phyloP scores from a whole-genome alignment of 2,797 vertebrate genomes.

The Agapornis canus region DNA sequence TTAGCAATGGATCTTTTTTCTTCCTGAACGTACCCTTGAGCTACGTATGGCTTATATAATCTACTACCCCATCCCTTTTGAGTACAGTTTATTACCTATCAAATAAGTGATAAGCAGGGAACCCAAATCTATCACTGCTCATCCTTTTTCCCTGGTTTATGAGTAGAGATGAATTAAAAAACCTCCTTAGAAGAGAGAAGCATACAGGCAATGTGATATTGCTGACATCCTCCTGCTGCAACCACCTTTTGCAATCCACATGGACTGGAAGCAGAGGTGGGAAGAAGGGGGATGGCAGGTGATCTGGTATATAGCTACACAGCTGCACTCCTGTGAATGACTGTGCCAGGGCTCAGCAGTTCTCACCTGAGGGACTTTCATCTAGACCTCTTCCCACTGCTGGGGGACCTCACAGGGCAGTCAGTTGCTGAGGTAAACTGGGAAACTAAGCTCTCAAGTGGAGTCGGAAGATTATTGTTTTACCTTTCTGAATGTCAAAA shows the following conservation, averaged over 20 bases:
- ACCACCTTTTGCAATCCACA: neutral
- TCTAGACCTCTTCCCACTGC: neutral
- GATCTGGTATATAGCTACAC: fast-evolving
- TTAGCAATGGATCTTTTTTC: neutral
- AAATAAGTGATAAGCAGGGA: neutral
- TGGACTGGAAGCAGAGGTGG: neutral
- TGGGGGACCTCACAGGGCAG: neutral
- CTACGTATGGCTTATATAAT: neutral
- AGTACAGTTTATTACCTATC: neutral
- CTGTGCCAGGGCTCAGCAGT: neutral
- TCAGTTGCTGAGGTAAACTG: neutral
- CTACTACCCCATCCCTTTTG: neutral
- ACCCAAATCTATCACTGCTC: neutral
- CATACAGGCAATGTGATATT: neutral
- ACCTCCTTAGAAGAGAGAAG: neutral
- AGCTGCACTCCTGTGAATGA: neutral
- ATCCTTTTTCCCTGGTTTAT: neutral
- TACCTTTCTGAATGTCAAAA: neutral
- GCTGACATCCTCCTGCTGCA: neutral
- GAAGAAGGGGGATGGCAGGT: neutral
- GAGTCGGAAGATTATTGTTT: neutral
- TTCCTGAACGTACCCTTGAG: neutral
- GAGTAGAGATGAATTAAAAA: neutral
- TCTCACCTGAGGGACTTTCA: neutral
- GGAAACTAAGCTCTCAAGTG: neutral